Evolutionary conservation across 2,888 invertebrate species (phyloP), one percentile per base, ranked within the genome.

Genomic region (Platycheirus rosarum): DNA sequence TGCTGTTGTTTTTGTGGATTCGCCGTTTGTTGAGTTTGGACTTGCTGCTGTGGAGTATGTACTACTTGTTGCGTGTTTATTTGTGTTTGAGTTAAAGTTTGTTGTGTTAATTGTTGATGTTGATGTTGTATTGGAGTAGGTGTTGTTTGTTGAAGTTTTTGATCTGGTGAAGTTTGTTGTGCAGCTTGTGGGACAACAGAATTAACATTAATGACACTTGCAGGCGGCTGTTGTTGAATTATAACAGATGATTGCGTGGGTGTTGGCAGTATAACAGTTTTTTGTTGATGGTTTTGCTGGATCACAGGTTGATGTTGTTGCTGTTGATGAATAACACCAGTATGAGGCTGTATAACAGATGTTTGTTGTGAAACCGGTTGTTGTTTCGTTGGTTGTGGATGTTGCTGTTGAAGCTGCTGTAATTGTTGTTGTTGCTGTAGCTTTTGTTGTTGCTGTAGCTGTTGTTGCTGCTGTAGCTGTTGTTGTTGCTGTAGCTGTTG

Each of bases 251-350:
- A 74, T 51, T 85, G 85, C 14, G 60, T 29, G 0, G 76, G 75
- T n/a, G 73, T 84, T 51, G 79, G 44, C 48, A 75, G 66, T 71
- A 77, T 84, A 65, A 77, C 76, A 7, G 76, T 65, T 57, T 86
- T 84, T 46, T 77, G 82, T 35, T 85, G 78, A 77, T 84, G 77
- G 62, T 75, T 76, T 75, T 77, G 32, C 60, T 78, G 75, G 84
- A 84, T 60, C 84, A 84, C 46, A 60, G 77, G 85, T 77, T 85
- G 86, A 26, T 85, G 82, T 57, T 80, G 78, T 5, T 86, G 86
- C 29, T 86, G 86, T 53, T 84, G 84, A 5, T 84, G 80, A 11
- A 75, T 70, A 20, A 75, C 71, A 0, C 65, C 66, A 3, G 69
- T 48, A 44, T 85, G 85, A 8, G 73, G 84, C 48, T 85, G 86